Conservation (phyloP, 2,888 invertebrate species). For the Leptopilina drosophilae region DNA sequence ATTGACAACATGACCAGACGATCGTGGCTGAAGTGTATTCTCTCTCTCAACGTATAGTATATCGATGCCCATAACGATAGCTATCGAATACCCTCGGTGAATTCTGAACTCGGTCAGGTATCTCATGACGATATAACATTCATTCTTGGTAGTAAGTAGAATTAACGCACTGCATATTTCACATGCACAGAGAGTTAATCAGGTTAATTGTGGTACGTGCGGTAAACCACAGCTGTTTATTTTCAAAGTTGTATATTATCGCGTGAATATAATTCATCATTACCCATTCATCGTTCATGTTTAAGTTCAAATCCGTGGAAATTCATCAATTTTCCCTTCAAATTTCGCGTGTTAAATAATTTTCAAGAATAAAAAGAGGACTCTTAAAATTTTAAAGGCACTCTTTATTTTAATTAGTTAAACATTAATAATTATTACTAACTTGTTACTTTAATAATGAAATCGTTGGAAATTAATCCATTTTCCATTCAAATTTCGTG, state of each 20-base stretch:
- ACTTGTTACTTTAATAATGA: too few species aligned
- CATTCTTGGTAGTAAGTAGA: constrained; percentile 12
- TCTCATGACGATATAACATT: constrained; percentile 15
- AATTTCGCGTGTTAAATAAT: too few species aligned
- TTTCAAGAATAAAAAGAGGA: too few species aligned
- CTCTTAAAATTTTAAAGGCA: too few species aligned
- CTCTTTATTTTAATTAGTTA: too few species aligned
- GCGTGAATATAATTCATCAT: constrained; percentile 5
- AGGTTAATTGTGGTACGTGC: not conserved
- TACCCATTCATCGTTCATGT: not conserved
- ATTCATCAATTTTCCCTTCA: too few species aligned
- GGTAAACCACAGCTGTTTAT: constrained; percentile 12
- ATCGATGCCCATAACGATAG: not conserved
- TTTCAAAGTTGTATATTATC: not conserved
- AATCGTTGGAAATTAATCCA: too few species aligned
- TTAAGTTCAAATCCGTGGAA: too few species aligned
- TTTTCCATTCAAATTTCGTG: too few species aligned
- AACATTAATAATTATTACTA: too few species aligned
- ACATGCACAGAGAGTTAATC: not conserved
- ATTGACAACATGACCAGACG: constrained; percentile 10
- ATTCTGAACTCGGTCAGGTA: constrained; percentile 25
- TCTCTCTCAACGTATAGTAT: not conserved
- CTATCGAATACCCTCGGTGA: constrained; percentile 19
- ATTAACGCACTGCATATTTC: constrained; percentile 18
- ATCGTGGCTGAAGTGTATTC: not conserved